phyloP scores from a whole-genome alignment of 2,797 vertebrate genomes.

The Ispidina picta region DNA sequence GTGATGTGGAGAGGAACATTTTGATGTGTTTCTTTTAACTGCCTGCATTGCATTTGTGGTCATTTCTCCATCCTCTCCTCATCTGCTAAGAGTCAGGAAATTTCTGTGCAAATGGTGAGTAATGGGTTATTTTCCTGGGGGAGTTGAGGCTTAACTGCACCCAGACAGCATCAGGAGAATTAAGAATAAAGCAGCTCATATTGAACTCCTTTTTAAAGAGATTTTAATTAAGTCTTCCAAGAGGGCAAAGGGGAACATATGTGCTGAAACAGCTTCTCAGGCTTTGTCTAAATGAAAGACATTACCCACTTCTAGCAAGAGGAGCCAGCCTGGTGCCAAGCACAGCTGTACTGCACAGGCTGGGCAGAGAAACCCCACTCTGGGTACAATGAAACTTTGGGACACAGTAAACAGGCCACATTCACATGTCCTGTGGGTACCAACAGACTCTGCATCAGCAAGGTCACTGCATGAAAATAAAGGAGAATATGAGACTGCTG shows the following conservation, averaged over 20 bases:
- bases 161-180: not conserved
- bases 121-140: not conserved
- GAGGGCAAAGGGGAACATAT: not conserved
- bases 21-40: not conserved
- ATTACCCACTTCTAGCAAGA: not conserved
- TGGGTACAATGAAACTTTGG: not conserved
- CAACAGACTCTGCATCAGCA: not conserved
- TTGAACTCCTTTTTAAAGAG: not conserved
- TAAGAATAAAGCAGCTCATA: slow-evolving; percentile 24
- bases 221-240: slow-evolving; percentile 20
- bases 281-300: not conserved
- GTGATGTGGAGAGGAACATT: not conserved
- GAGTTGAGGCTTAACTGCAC: not conserved
- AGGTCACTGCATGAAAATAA: not conserved
- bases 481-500: not conserved
- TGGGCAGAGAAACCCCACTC: not conserved
- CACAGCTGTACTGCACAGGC: not conserved
- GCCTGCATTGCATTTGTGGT: not conserved
- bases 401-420: not conserved
- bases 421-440: fast-evolving
- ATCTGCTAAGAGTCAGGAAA: not conserved
- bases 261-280: not conserved
- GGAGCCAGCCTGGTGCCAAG: not conserved
- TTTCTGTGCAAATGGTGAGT: not conserved
- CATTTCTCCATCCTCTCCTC: not conserved